Conservation (phyloP, 1,140 invertebrate species). For the Phocides pigmalion region DNA sequence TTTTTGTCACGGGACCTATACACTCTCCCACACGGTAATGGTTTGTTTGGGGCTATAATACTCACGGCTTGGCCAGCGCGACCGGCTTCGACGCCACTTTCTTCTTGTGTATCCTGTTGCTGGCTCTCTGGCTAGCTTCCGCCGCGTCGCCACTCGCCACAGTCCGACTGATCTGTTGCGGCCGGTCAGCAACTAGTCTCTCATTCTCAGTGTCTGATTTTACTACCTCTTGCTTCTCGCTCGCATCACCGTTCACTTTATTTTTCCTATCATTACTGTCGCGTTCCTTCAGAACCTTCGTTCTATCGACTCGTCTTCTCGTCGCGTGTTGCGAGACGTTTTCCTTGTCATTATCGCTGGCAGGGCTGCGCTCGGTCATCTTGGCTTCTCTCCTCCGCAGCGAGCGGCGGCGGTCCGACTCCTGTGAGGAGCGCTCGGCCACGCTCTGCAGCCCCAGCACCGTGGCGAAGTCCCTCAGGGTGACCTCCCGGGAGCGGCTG, state of each 20-base stretch:
- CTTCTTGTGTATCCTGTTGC: too few relatives aligned
- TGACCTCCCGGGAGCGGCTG: background rate
- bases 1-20: too few relatives aligned
- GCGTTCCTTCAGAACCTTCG: background rate
- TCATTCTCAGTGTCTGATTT: background rate
- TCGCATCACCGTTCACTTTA: background rate
- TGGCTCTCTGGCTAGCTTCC: too few relatives aligned
- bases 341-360: constrained; percentile 18
- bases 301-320: background rate
- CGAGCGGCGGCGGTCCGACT: background rate
- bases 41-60: too few relatives aligned
- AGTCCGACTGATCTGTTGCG: too few relatives aligned
- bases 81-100: too few relatives aligned
- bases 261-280: background rate
- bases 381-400: constrained; percentile 9
- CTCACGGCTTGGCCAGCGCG: too few relatives aligned
- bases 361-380: background rate
- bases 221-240: too few relatives aligned
- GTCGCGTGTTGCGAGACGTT: background rate
- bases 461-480: constrained; percentile 44
- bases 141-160: too few relatives aligned
- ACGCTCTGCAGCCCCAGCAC: constrained; percentile 47
- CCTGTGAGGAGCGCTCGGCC: constrained; percentile 2
- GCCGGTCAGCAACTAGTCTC: too few relatives aligned
- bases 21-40: too few relatives aligned